A percentile compares a stretch with the other conserved stretches of the same genome.
Evolutionary conservation across 2,797 vertebrate genomes (phyloP).

Genomic region (Borostomias antarcticus): DNA sequence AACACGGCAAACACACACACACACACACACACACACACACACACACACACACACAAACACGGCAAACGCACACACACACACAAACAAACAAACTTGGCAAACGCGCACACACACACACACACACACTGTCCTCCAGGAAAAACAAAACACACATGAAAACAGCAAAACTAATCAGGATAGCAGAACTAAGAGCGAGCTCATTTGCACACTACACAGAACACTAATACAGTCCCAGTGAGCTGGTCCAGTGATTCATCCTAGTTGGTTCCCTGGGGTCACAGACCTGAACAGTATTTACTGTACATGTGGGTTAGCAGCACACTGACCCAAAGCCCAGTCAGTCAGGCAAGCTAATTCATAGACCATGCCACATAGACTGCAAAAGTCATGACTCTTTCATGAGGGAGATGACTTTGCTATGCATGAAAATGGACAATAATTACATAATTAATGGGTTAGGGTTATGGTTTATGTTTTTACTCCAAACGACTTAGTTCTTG

Average conservation of each 20-base stretch:
- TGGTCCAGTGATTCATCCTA: not conserved
- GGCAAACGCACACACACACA: slow-evolving; percentile 3
- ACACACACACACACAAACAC: slow-evolving; percentile 6
- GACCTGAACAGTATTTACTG: not conserved
- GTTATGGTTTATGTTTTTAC: too few species aligned
- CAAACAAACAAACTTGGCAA: not conserved
- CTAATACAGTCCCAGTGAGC: not conserved
- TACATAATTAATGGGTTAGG: too few species aligned
- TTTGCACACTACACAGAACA: slow-evolving; percentile 47
- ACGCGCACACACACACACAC: slow-evolving; percentile 52
- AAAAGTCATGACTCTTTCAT: too few species aligned
- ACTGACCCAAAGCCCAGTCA: too few species aligned
- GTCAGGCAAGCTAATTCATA: too few species aligned
- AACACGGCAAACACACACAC: not conserved
- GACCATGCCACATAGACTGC: too few species aligned
- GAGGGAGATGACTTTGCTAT: too few species aligned
- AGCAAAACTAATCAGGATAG: slow-evolving; percentile 32
- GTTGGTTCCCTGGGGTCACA: not conserved
- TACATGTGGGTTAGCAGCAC: too few species aligned
- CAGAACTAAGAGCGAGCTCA: slow-evolving; percentile 35
- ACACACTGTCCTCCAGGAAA: slow-evolving; percentile 59
- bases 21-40: not conserved
- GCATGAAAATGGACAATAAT: too few species aligned
- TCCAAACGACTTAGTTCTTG: too few species aligned
- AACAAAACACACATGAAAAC: slow-evolving; percentile 29